These are phyloP conservation scores for Atlantisia rogersi DNA, from an alignment of 2,113 vertebrate species.

Conservation along the genomic window DNA sequence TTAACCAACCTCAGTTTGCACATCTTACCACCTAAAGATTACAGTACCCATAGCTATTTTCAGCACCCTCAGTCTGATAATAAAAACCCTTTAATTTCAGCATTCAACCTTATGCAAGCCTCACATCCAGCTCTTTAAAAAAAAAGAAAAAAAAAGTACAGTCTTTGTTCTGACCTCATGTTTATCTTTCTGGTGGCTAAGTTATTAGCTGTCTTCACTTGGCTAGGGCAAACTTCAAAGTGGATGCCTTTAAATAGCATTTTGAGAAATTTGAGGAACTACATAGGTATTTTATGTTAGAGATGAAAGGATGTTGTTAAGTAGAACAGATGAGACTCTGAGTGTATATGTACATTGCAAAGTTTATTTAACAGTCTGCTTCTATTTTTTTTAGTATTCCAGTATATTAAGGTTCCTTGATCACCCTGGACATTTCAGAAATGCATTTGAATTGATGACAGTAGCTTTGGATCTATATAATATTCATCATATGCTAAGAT, in stretches of 20 bases:
- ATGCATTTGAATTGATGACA: neutral
- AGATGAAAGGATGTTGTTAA: slow-evolving; percentile 66
- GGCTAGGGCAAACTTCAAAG: slow-evolving; percentile 47
- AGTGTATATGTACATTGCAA: slow-evolving; percentile 15
- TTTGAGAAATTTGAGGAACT: slow-evolving; percentile 56
- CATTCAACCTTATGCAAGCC: neutral
- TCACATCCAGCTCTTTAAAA: slow-evolving; percentile 3
- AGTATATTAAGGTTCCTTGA: slow-evolving; percentile 1
- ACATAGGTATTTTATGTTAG: slow-evolving; percentile 29
- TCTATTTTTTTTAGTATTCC: slow-evolving; percentile 21
- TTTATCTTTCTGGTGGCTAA: slow-evolving; percentile 63
- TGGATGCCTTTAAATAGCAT: slow-evolving; percentile 8
- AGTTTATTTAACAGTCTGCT: slow-evolving; percentile 43
- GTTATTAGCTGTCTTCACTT: slow-evolving; percentile 62
- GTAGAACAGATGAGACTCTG: slow-evolving; percentile 33
- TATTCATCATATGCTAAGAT: neutral
- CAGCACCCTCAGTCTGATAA: neutral
- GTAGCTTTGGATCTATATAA: neutral
- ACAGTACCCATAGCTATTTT: slow-evolving; percentile 7
- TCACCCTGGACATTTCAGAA: slow-evolving; percentile 23
- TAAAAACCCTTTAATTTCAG: slow-evolving; percentile 31
- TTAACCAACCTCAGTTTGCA: slow-evolving; percentile 36
- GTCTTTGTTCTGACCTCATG: slow-evolving; percentile 51
- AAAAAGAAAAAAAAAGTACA: neutral
- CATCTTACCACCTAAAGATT: slow-evolving; percentile 29